These are phyloP conservation scores for Scaptomyza caliginosa DNA, from an alignment of 2,888 invertebrate species.

Conservation along the genomic window DNA sequence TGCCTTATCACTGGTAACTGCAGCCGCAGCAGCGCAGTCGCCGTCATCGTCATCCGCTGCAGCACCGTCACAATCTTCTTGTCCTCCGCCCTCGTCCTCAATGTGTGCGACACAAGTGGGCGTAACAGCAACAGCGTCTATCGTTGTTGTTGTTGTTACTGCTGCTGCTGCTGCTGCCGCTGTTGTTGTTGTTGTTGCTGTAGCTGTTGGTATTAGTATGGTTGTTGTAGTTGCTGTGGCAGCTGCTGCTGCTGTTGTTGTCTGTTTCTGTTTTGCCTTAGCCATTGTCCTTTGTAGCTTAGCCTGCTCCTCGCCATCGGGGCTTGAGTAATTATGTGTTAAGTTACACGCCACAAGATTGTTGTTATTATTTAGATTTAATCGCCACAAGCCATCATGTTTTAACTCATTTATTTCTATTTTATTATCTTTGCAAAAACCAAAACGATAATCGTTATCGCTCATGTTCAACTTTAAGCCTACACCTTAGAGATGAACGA, in stretches of 20 bases:
- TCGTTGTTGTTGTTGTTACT: constrained; percentile 23
- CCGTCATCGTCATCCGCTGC: constrained; percentile 41
- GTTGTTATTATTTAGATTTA: constrained; percentile 64
- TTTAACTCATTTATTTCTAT: constrained; percentile 68
- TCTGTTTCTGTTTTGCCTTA: constrained; percentile 66
- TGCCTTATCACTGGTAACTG: constrained; percentile 62
- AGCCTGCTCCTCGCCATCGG: constrained; percentile 53
- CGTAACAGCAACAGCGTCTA: constrained; percentile 50
- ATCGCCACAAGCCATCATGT: constrained; percentile 60
- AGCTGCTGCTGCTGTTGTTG: constrained; percentile 48
- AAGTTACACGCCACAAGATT: constrained; percentile 54
- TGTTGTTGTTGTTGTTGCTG: constrained; percentile 15
- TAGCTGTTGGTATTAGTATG: constrained; percentile 17
- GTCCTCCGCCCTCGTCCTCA: constrained; percentile 62
- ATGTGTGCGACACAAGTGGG: constrained; percentile 59
- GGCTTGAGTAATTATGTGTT: constrained; percentile 40
- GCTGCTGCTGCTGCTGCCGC: constrained; percentile 12
- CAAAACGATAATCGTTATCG: constrained; percentile 57
- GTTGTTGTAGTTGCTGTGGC: constrained; percentile 19
- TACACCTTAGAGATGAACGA: constrained; percentile 42
- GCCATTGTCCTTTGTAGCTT: constrained; percentile 53
- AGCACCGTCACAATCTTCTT: constrained; percentile 26
- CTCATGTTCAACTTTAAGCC: constrained; percentile 55
- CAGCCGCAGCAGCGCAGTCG: constrained; percentile 47
- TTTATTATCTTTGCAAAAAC: constrained; percentile 58